Evolutionary conservation across 1,140 invertebrate species (phyloP).

Genomic region (Phocides pigmalion): DNA sequence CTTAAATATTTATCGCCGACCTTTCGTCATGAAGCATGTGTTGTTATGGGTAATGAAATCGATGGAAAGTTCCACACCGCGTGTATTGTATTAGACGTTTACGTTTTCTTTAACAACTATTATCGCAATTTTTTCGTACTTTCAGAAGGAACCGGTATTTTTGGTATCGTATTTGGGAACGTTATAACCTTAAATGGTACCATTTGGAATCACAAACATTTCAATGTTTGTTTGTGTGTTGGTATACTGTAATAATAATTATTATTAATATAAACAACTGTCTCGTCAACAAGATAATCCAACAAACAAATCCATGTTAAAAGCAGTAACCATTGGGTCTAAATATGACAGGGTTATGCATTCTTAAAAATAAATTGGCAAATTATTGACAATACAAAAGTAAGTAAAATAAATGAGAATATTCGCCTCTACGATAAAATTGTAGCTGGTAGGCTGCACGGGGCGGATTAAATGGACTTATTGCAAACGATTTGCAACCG

Average conservation of each 20-base stretch:
- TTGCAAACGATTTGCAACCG: constrained; percentile 38
- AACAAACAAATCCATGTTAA: too few relatives aligned
- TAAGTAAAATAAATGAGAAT: constrained; percentile 29
- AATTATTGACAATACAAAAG: constrained; percentile 23
- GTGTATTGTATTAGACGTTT: neutral
- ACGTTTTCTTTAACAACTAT: neutral
- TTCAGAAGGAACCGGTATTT: too few relatives aligned
- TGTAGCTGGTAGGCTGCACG: constrained; percentile 12
- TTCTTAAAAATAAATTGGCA: constrained; percentile 38
- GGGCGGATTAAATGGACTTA: constrained; percentile 35
- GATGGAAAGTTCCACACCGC: neutral
- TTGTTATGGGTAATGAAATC: neutral
- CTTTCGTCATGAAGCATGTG: neutral
- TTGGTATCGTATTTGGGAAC: too few relatives aligned
- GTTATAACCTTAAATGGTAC: too few relatives aligned
- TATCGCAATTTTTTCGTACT: neutral
- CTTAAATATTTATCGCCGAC: neutral
- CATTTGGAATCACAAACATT: too few relatives aligned
- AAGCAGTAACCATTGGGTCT: neutral
- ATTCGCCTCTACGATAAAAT: constrained; percentile 28
- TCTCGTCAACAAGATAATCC: too few relatives aligned
- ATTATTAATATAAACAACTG: too few relatives aligned
- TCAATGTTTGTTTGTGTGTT: too few relatives aligned
- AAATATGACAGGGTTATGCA: constrained; percentile 8
- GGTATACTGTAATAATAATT: too few relatives aligned